Conservation (phyloP, 2,113 vertebrate species). For the Dromaius novaehollandiae region DNA sequence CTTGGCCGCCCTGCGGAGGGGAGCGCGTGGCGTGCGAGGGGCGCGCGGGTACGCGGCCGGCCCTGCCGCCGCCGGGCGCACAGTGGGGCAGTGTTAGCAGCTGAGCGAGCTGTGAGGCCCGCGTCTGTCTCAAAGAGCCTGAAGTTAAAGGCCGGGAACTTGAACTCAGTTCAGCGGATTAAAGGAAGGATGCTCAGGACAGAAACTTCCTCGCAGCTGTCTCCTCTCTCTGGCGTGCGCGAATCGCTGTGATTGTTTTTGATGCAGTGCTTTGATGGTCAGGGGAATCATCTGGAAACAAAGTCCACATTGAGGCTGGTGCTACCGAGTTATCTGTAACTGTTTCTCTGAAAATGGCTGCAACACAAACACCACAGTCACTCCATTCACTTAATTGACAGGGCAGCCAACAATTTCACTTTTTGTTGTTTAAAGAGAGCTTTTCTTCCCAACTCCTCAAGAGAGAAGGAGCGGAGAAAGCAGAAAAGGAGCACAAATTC, state of each 20-base stretch:
- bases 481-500: background rate
- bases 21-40: background rate
- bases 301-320: slow-evolving; percentile 41
- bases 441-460: background rate
- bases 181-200: slow-evolving; percentile 39
- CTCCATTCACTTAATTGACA: slow-evolving; percentile 4
- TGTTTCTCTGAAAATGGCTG: slow-evolving; percentile 18
- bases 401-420: background rate
- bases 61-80: background rate
- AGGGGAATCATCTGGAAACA: slow-evolving; percentile 21
- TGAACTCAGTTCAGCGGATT: background rate
- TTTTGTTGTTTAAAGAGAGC: background rate
- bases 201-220: slow-evolving; percentile 42
- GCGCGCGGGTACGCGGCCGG: background rate
- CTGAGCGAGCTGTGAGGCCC: background rate
- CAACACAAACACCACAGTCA: slow-evolving; percentile 9
- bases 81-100: slow-evolving; percentile 13
- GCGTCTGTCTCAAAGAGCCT: background rate
- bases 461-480: background rate
- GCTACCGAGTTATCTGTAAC: slow-evolving; percentile 24
- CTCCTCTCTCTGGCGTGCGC: slow-evolving; percentile 34
- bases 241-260: slow-evolving; percentile 41
- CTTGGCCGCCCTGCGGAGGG: background rate
- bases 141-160: slow-evolving; percentile 8
- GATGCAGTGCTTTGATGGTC: slow-evolving; percentile 32